Percentiles rank a stretch among this genome's conserved stretches.
These are phyloP conservation scores for Calidris pygmaea DNA, from an alignment of 2,113 vertebrate species.

Conservation along the genomic window DNA sequence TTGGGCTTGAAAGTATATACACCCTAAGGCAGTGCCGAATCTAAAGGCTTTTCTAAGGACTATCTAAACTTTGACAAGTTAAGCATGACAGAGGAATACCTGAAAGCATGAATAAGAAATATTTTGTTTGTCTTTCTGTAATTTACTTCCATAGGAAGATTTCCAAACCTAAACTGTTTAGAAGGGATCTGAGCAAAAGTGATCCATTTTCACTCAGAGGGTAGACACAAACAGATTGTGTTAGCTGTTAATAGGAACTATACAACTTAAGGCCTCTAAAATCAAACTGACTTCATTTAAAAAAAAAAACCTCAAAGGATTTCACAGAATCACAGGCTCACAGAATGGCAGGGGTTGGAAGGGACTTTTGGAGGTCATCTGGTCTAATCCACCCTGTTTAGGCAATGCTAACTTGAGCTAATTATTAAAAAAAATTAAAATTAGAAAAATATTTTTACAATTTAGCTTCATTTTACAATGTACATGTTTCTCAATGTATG, in stretches of 20 bases:
- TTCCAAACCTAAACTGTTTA: background rate
- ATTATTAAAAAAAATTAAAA: background rate
- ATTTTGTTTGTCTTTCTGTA: background rate
- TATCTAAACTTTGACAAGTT: background rate
- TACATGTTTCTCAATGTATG: background rate
- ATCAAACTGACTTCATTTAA: background rate
- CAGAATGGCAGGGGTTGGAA: background rate
- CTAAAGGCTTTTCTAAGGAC: background rate
- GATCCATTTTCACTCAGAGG: rapidly evolving
- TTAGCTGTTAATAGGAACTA: background rate
- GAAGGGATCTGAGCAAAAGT: background rate
- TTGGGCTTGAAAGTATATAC: background rate
- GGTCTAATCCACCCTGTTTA: rapidly evolving
- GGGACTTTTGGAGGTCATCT: background rate
- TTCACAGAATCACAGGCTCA: background rate
- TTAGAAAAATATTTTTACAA: background rate
- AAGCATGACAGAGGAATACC: background rate
- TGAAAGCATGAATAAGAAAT: background rate
- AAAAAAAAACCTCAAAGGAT: background rate
- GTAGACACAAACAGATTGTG: background rate
- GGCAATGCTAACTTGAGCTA: background rate
- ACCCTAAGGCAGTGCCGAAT: background rate
- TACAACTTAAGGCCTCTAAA: background rate
- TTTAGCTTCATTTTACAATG: background rate
- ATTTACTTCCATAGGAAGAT: background rate